Evolutionary conservation across 2,797 vertebrate genomes (phyloP).

Genomic region (Erethizon dorsatum): DNA sequence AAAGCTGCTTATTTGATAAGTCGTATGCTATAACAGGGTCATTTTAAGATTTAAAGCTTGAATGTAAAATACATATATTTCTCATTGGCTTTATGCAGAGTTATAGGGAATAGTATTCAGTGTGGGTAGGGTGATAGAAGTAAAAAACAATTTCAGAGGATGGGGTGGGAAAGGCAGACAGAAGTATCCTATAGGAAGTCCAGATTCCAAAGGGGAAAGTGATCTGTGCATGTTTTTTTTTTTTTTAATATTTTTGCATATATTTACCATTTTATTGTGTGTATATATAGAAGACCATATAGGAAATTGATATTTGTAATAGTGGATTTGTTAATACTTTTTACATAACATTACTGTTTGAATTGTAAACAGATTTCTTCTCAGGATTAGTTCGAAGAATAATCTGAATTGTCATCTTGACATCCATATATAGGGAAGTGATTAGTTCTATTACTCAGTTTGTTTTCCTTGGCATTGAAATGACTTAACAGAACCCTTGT

Average conservation of each 20-base stretch:
- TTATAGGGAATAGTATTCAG: constrained; percentile 89
- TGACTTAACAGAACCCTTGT: constrained; percentile 86
- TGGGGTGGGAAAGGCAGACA: constrained; percentile 74
- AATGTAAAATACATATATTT: constrained; percentile 92
- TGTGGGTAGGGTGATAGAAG: constrained; percentile 89
- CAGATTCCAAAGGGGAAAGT: constrained; percentile 89
- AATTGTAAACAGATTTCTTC: constrained; percentile 91
- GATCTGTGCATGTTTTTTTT: constrained; percentile 91
- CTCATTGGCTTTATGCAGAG: constrained; percentile 91
- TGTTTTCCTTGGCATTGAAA: constrained; percentile 87
- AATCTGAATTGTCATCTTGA: constrained; percentile 90
- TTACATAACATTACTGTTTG: constrained; percentile 93
- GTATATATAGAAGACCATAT: constrained; percentile 91
- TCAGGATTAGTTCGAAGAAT: constrained; percentile 91
- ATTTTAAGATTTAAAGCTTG: constrained; percentile 91
- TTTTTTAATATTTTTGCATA: constrained; percentile 92
- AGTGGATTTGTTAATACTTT: constrained; percentile 94
- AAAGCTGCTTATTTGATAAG: constrained; percentile 90
- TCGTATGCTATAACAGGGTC: constrained; percentile 91
- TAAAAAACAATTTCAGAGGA: constrained; percentile 81
- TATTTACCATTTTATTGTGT: constrained; percentile 93
- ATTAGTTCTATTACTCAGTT: constrained; percentile 86
- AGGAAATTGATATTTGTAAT: constrained; percentile 93
- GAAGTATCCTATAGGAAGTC: constrained; percentile 88
- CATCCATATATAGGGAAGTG: constrained; percentile 88